Evolutionary conservation across 2,888 invertebrate species (phyloP).

Genomic region (Empis stercorea): DNA sequence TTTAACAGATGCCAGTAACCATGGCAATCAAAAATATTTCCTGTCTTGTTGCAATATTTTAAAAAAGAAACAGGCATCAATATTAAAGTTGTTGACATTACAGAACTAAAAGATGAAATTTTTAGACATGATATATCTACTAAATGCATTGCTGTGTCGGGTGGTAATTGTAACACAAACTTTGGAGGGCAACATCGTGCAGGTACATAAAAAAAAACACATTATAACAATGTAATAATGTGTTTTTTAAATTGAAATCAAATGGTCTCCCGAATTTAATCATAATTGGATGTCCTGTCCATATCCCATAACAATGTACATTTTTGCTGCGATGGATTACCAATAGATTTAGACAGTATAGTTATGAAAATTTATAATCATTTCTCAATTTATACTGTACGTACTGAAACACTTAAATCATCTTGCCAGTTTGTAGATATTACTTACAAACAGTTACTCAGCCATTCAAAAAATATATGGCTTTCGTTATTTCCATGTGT

Average conservation of each 20-base stretch:
- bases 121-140: slow-evolving; percentile 3
- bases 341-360: background rate
- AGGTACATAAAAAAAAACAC: no score
- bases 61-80: slow-evolving; percentile 13
- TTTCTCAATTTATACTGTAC: background rate
- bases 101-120: slow-evolving; percentile 4
- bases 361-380: background rate
- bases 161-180: slow-evolving; percentile 2
- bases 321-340: background rate
- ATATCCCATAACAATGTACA: background rate
- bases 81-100: slow-evolving; percentile 11
- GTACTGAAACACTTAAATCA: background rate
- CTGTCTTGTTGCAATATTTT: slow-evolving; percentile 15
- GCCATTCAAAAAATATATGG: background rate
- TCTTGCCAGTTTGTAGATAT: background rate
- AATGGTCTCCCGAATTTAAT: background rate
- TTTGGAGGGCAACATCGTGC: background rate
- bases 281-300: background rate
- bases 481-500: background rate
- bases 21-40: slow-evolving; percentile 15
- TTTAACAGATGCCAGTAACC: slow-evolving; percentile 14
- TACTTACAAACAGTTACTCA: background rate
- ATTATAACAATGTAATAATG: no score
- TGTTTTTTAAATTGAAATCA: background rate
- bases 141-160: slow-evolving; percentile 9